Evolutionary conservation across 2,888 invertebrate species (phyloP), one percentile per base, ranked within the genome.

Genomic region (Ectobius pallidus): DNA sequence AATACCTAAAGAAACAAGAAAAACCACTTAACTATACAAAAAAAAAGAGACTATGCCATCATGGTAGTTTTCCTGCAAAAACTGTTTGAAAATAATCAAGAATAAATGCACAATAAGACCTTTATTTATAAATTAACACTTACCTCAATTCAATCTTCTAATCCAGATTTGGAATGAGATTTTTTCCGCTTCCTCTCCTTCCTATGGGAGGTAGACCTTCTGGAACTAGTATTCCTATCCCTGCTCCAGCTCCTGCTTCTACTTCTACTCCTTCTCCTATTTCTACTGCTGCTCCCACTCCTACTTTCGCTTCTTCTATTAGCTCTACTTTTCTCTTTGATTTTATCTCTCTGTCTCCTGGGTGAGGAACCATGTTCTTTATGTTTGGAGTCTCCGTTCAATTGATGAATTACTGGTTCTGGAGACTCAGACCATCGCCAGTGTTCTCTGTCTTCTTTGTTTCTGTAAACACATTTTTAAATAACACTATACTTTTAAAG

Each of bases 361-460:
- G 18, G 49, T 14, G 70, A 27, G 27, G 71, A 65, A 3, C 25
- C 22, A 3, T 63, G 42, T 42, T 20, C n/a, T 11, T 18, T 65
- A 2, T 46, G 30, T 46, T 46, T 65, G 16, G n/a, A 27, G 9
- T n/a, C 46, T 25, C 46, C 65, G 11, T 65, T 65, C 16, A 30
- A 7, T n/a, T 27, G n/a, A 30, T 39, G n/a, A 27, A 14, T 11
- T 20, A 30, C 3, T n/a, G 55, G 77, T 77, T 92, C 92, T 0
- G 92, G 92, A 52, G 92, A 92, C 79, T 91, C 91, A 0, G 92
- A 92, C 92, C 92, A 93, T 75, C 92, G 86, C 92, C 92, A 92
- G 71, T 87, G 83, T 30, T 82, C 81, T 39, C 77, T 77, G 22
- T 82, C 82, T 0, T 81, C 71, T 22, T 11, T 65, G 27, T 20